phyloP scores from a whole-genome alignment of 2,888 invertebrate genomes.

The Drosophila quasianomalipes region DNA sequence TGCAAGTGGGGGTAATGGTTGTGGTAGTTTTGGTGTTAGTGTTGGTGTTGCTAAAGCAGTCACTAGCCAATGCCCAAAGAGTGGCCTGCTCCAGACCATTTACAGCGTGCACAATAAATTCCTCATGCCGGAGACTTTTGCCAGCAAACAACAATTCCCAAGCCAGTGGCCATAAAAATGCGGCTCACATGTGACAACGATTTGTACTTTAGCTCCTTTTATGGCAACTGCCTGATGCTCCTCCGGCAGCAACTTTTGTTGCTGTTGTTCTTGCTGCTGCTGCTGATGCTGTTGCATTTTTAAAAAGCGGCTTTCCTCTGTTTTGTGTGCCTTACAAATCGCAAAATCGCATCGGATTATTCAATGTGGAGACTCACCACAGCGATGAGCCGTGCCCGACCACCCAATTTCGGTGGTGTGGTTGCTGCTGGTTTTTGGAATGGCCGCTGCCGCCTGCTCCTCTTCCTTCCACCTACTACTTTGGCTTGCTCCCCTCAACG shows the following conservation, averaged over 20 bases:
- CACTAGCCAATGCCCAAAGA: slow-evolving; percentile 46
- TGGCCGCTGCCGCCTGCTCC: slow-evolving; percentile 8
- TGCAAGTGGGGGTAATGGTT: slow-evolving; percentile 2
- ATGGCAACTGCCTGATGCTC: slow-evolving; percentile 65
- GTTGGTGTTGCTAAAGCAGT: slow-evolving; percentile 22
- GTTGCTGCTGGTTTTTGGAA: slow-evolving; percentile 27
- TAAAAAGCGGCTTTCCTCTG: slow-evolving; percentile 52
- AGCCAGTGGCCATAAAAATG: slow-evolving; percentile 84
- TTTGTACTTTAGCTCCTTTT: slow-evolving; percentile 85
- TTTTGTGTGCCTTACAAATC: slow-evolving; percentile 62
- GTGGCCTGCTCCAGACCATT: slow-evolving; percentile 66
- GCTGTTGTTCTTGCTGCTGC: not conserved
- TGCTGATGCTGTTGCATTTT: slow-evolving; percentile 33
- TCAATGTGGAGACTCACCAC: slow-evolving; percentile 40
- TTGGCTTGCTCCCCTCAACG: not conserved
- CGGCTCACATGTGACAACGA: slow-evolving; percentile 85
- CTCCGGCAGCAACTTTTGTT: slow-evolving; percentile 9
- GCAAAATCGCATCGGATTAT: slow-evolving; percentile 78
- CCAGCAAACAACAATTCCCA: slow-evolving; percentile 75
- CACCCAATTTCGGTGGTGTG: slow-evolving; percentile 37
- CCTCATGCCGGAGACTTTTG: slow-evolving; percentile 63
- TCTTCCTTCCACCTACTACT: not conserved
- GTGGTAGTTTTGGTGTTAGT: not conserved
- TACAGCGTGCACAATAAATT: slow-evolving; percentile 75
- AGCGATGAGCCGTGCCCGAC: slow-evolving; percentile 11